Evolutionary conservation across 2,113 vertebrate genomes (phyloP), one percentile per base, ranked within the genome.

Genomic region (Oenanthe oenanthe): DNA sequence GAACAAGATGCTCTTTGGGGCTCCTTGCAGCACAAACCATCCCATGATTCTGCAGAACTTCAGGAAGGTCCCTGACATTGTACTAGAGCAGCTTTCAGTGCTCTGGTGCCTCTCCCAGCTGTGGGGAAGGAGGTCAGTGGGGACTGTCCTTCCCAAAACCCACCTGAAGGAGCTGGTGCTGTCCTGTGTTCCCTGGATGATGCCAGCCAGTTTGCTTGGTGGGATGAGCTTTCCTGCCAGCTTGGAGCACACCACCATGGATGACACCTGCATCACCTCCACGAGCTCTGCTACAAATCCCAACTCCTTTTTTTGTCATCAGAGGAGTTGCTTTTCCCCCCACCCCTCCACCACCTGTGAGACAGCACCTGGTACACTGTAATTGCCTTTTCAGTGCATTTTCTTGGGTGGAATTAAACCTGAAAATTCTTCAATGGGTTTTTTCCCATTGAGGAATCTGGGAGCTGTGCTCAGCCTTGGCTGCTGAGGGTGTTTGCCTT

Each of bases 241-340:
- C 65, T 18, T 25, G 51, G 80, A n/a, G 16, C 7, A 3, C 2
- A 0, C 32, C 1, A 1, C 2, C 17, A 25, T 32, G 40, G 57
- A 26, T 4, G 9, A 16, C 51, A 53, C 28, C 24, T 2, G 0
- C 0, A 0, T 24, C 0, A 1, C 18, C 65, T 45, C 65, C 1
- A 0, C 0, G 7, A 71, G 56, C 73, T 70, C 45, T n/a, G 24
- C 36, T 31, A 3, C 9, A 21, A 85, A 62, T 13, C 31, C 26
- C 1, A 2, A 0, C 38, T 50, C 84, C 21, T 36, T 28, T 9
- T 29, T 61, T 26, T 68, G 19, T 8, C 43, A 7, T 14, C 58
- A 22, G 15, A 62, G 60, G 13, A 73, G 9, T 16, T 9, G 3
- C 3, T 50, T 61, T 31, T 7, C 6, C 7, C 13, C 17, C 29